Base-by-base conservation (phyloP, 2,797 vertebrate species). In the Trachurus trachurus region DNA sequence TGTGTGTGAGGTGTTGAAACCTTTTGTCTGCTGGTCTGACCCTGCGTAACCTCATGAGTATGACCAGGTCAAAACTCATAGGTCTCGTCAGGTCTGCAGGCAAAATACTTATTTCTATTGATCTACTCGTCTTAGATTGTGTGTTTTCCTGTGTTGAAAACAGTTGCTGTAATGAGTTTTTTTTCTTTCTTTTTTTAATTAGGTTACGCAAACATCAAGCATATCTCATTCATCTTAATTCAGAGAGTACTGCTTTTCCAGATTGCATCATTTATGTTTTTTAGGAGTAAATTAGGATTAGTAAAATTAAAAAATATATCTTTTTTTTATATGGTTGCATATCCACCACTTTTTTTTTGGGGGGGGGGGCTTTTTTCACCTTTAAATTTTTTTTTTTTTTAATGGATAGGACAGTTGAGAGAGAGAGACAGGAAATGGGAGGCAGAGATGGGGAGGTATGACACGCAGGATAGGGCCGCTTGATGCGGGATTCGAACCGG, bases 11-110 rank as follows among this genome's bases (percentile, higher is more conserved):
- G 56, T 44, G 56, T 6, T 42, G 4, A 40, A 74, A 40, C 65
- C 57, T 69, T 56, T 53, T 63, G 50, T 66, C 42, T 63, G 17
- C 40, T 66, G 49, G 12, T 71, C 61, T 87, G 76, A 86, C 74
- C 87, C 65, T 0, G 1, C 16, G 6, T 74, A 66, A 80, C 74
- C 72, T 73, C 56, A 31, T 56, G 29, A 81, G 52, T 71, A 65
- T 61, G n/a, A 70, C 16, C 45, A 21, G 71, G 78, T 81, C 80
- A 83, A n/a, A 87, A 54, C 69, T 85, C 81, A 74, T 31, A 26
- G 5, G 56, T 58, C 29, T 62, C 58, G 47, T 73, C 39, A 65
- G 34, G 40, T 74, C 72, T 71, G 57, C 13, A 58, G 56, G 61
- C 5, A 53, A 73, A 78, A 44, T 26, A 22, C 37, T 49, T 66